Percentiles rank a stretch among this genome's conserved stretches.
These are phyloP conservation scores for Endotricha flammealis DNA, from an alignment of 2,888 invertebrate genomes.

Conservation along the genomic window DNA sequence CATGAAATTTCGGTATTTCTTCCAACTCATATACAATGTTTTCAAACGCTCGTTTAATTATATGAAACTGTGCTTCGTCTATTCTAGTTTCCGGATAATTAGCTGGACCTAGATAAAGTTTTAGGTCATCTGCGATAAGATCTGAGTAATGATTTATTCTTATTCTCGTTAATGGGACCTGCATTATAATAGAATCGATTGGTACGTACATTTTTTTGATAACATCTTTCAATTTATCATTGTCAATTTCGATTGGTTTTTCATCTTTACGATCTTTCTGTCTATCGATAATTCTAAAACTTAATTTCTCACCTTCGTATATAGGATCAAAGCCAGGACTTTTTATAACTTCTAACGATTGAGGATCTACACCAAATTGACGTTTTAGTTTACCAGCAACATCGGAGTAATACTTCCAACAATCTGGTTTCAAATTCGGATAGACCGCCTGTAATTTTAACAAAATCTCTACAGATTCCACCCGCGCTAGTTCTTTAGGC, in stretches of 20 bases:
- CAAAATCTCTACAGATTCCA: conserved; percentile 53
- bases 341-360: conserved; percentile 57
- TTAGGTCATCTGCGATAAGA: conserved; percentile 58
- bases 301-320: conserved; percentile 48
- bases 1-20: conserved; percentile 50
- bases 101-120: conserved; percentile 56
- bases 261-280: conserved; percentile 39
- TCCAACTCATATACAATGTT: conserved; percentile 39
- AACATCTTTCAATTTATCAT: conserved; percentile 34
- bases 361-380: conserved; percentile 66
- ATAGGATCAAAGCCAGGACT: conserved; percentile 48
- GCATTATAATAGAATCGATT: conserved; percentile 45
- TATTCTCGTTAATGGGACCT: conserved; percentile 45
- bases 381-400: conserved; percentile 64
- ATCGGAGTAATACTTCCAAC: conserved; percentile 67
- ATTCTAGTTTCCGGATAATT: conserved; percentile 60
- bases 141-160: conserved; percentile 60
- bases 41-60: conserved; percentile 50
- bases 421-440: conserved; percentile 54
- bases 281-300: conserved; percentile 58
- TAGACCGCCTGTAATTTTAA: conserved; percentile 43
- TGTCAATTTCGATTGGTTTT: conserved; percentile 28
- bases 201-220: conserved; percentile 48
- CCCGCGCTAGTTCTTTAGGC: conserved; percentile 52
- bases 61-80: conserved; percentile 50